phyloP scores from a whole-genome alignment of 2,113 vertebrate species.

The Puntigrus tetrazona region DNA sequence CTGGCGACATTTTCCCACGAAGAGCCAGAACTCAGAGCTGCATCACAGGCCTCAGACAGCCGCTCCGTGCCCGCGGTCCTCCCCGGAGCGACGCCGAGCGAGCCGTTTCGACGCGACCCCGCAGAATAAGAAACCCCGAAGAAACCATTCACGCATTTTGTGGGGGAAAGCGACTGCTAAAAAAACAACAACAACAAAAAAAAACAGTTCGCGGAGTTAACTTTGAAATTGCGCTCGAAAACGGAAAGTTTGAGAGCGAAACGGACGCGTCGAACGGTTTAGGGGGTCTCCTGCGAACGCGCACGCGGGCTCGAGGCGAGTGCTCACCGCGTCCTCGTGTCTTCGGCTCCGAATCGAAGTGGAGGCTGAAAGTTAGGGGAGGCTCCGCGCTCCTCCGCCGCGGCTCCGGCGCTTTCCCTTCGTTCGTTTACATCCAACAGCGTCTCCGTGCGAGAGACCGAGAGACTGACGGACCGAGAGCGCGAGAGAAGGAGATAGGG shows the following conservation, averaged over 20 bases:
- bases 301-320: not conserved
- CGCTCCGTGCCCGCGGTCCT: not conserved
- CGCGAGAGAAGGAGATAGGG: slow-evolving; percentile 18
- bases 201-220: not conserved
- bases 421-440: slow-evolving; percentile 39
- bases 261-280: too few relatives aligned
- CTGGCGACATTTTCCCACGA: slow-evolving; percentile 87
- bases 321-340: slow-evolving; percentile 41
- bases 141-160: too few relatives aligned
- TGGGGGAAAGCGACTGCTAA: too few relatives aligned
- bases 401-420: slow-evolving; percentile 38
- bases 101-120: too few relatives aligned
- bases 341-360: not conserved
- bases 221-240: not conserved
- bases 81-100: too few relatives aligned
- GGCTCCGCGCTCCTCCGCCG: slow-evolving; percentile 53
- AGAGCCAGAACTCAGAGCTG: slow-evolving; percentile 67
- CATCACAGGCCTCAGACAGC: not conserved
- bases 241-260: not conserved
- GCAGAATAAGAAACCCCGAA: too few relatives aligned
- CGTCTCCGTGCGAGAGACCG: slow-evolving; percentile 39
- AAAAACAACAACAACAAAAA: too few relatives aligned
- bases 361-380: slow-evolving; percentile 41
- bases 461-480: not conserved
- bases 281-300: too few relatives aligned